Conservation (phyloP, 2,113 vertebrate genomes). For the Ciconia boyciana region DNA sequence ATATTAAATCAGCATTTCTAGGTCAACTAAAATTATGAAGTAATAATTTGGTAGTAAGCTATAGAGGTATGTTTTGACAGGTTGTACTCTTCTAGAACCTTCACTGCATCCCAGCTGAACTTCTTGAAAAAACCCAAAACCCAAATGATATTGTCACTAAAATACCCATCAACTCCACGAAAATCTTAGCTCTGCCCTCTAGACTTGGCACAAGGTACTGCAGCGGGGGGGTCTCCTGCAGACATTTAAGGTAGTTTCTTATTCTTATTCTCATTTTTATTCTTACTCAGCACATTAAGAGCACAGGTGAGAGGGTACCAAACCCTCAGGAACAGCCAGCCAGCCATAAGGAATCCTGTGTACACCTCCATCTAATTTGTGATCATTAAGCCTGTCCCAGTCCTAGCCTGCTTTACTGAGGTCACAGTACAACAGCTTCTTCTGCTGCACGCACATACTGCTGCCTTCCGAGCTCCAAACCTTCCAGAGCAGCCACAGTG, state of each 20-base stretch:
- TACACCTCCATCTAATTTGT: not conserved
- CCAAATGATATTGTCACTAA: not conserved
- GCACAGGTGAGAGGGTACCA: not conserved
- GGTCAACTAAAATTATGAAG: not conserved
- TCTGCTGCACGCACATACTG: not conserved
- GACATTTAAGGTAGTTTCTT: not conserved
- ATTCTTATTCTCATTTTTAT: not conserved
- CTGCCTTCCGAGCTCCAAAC: not conserved
- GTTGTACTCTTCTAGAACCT: not conserved
- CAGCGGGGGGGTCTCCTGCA: not conserved
- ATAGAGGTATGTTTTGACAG: not conserved
- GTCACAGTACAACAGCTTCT: not conserved
- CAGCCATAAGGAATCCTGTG: not conserved
- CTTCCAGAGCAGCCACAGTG: not conserved
- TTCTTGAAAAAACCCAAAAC: not conserved
- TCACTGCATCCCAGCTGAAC: not conserved
- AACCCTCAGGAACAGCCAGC: not conserved
- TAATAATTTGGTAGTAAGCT: not conserved
- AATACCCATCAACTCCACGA: not conserved
- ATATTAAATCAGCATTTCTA: not conserved
- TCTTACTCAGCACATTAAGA: not conserved
- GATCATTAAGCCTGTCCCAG: not conserved
- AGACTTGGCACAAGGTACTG: not conserved
- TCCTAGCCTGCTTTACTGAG: not conserved
- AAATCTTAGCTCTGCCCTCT: not conserved